Conservation (phyloP, 2,888 invertebrate genomes). For the Pemphredon lugubris region DNA sequence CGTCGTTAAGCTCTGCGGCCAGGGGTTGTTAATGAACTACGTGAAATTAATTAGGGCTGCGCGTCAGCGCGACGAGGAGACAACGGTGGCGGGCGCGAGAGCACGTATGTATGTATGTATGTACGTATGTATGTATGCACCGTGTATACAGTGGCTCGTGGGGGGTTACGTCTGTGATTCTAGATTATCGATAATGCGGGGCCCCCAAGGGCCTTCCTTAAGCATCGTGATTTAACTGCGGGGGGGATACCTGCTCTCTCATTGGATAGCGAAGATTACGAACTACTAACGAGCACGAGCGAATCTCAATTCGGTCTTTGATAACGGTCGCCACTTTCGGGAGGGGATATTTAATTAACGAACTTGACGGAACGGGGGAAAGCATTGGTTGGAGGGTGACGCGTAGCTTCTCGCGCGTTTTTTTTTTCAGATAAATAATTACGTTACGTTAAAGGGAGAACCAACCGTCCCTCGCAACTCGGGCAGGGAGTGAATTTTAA, state of each 20-base stretch:
- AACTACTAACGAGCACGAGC: conserved; percentile 28
- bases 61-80: conserved; percentile 46
- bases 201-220: conserved; percentile 45
- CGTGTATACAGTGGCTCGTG: conserved; percentile 23
- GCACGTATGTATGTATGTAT: conserved; percentile 24
- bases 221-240: conserved; percentile 49
- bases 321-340: too few species aligned
- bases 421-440: too few species aligned
- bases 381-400: too few species aligned
- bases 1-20: conserved; percentile 60
- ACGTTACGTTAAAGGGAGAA: too few species aligned
- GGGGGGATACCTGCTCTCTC: conserved; percentile 34
- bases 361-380: too few species aligned
- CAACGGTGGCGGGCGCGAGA: conserved; percentile 33
- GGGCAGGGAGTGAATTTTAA: too few species aligned
- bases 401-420: too few species aligned
- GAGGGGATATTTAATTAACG: too few species aligned
- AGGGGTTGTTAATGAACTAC: conserved; percentile 68
- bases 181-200: conserved; percentile 68
- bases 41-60: conserved; percentile 69
- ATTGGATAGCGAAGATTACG: conserved; percentile 36
- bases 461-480: too few species aligned
- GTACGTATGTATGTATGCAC: background rate
- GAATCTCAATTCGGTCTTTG: background rate
- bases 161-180: conserved; percentile 62